Evolutionary conservation across 2,797 vertebrate genomes (phyloP), one percentile per base, ranked within the genome.

Genomic region (Chelonia mydas): DNA sequence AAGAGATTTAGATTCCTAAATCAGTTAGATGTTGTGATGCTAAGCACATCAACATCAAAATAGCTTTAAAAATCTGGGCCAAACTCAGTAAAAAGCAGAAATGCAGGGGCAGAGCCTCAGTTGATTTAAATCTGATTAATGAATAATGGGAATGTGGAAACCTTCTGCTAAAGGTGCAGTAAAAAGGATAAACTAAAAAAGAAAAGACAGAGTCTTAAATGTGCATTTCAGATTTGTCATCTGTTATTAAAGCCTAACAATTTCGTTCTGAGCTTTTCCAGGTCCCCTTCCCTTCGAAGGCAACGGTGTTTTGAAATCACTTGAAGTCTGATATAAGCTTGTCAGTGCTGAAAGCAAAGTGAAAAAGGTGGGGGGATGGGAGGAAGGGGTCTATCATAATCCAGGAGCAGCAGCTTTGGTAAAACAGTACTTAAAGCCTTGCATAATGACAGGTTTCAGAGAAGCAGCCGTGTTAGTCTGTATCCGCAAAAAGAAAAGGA

Each of bases 101-200:
- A 84, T 54, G 53, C 89, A 83, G 76, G 81, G 65, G 81, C 84
- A 92, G 49, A 41, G 51, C 91, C 74, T 84, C 51, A 16, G 80
- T n/a, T 54, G 27, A 13, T 28, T 68, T 37, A 83, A 86, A 11
- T 27, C 41, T 87, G n/a, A 5, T 78, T 91, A 93, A 53, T 45
- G 90, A 88, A 33, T n/a, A 33, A 11, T 0, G 0, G 28, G 25
- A 23, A 33, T 68, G 45, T 11, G 59, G 74, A 87, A 28, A 11
- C 5, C 74, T 86, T 76, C 74, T 51, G 2, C 11, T 47, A 21
- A 27, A 82, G 47, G n/a, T 68, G 19, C 17, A 23, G n/a, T 72
- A 41, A 72, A 68, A 72, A 21, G 65, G 65, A 41, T 72, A 72
- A 41, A 23, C 10, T 41, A 19, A 37, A 89, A 23, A 93, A 23